phyloP scores from a whole-genome alignment of 2,797 vertebrate genomes.

The Chelon labrosus region DNA sequence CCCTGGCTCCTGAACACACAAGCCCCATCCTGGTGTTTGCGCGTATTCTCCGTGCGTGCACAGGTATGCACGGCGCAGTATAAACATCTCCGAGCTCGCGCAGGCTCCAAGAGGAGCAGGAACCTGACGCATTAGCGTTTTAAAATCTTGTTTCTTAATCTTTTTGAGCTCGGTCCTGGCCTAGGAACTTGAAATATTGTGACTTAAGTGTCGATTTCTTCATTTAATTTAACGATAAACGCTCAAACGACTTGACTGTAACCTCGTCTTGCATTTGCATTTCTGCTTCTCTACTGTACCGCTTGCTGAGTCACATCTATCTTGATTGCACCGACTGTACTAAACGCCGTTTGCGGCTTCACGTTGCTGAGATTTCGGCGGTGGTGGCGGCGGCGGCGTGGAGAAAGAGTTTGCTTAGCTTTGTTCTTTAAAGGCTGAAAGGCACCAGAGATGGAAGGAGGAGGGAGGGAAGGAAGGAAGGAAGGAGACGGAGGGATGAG shows the following conservation, averaged over 20 bases:
- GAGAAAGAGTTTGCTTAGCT: conserved; percentile 64
- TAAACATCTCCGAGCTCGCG: too few species aligned
- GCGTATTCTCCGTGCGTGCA: neutral
- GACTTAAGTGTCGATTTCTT: too few species aligned
- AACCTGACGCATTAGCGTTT: too few species aligned
- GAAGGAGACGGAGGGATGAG: conserved; percentile 53
- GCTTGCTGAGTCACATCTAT: conserved; percentile 71
- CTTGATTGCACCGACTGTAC: conserved; percentile 52
- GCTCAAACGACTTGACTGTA: too few species aligned
- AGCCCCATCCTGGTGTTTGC: conserved; percentile 9
- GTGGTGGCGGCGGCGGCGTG: conserved; percentile 8
- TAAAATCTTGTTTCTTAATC: too few species aligned
- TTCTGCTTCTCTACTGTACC: neutral
- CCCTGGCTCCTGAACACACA: conserved; percentile 36
- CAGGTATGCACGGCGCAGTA: neutral
- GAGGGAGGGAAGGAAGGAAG: conserved; percentile 43
- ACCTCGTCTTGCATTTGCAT: too few species aligned
- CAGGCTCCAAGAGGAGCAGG: too few species aligned
- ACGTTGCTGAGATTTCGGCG: conserved; percentile 33
- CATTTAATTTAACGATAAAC: too few species aligned
- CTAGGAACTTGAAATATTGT: too few species aligned
- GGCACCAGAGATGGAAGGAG: conserved; percentile 37
- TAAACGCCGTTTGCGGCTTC: conserved; percentile 59
- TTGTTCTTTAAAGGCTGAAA: conserved; percentile 72
- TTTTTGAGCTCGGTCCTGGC: too few species aligned